Evolutionary conservation across 2,888 invertebrate genomes (phyloP).

Genomic region (Drosophila subsilvestris): DNA sequence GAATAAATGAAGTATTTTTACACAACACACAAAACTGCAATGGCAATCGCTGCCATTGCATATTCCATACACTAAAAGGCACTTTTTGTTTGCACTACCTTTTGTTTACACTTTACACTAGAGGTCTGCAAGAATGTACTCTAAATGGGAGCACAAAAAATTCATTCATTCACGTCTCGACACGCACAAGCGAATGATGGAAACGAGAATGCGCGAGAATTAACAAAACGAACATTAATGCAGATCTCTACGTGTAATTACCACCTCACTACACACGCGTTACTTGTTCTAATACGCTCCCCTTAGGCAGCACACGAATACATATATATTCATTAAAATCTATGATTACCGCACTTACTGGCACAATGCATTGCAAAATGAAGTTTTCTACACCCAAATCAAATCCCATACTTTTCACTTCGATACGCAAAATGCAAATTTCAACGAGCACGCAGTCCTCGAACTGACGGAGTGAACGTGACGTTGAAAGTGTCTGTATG

Average conservation of each 20-base stretch:
- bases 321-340: slow-evolving; percentile 55
- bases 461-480: slow-evolving; percentile 82
- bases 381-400: slow-evolving; percentile 21
- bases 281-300: slow-evolving; percentile 76
- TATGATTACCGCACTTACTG: slow-evolving; percentile 71
- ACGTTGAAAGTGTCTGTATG: slow-evolving; percentile 77
- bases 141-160: too few species aligned
- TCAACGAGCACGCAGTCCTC: slow-evolving; percentile 77
- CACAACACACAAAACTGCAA: slow-evolving; percentile 7
- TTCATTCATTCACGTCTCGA: slow-evolving; percentile 4
- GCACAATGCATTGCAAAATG: slow-evolving; percentile 82
- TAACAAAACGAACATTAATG: background rate
- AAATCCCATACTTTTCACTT: slow-evolving; percentile 40
- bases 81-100: slow-evolving; percentile 26
- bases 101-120: background rate
- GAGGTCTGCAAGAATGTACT: background rate
- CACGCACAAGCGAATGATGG: too few species aligned
- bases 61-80: slow-evolving; percentile 19
- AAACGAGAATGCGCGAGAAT: background rate
- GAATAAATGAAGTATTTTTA: slow-evolving; percentile 44
- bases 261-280: slow-evolving; percentile 19
- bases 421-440: slow-evolving; percentile 80
- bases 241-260: background rate
- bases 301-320: slow-evolving; percentile 43
- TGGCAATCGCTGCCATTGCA: slow-evolving; percentile 53